A percentile compares a stretch with the other conserved stretches of the same genome.
Evolutionary conservation across 2,797 vertebrate species (phyloP).

Genomic region (Hydrocynus forskahlii): DNA sequence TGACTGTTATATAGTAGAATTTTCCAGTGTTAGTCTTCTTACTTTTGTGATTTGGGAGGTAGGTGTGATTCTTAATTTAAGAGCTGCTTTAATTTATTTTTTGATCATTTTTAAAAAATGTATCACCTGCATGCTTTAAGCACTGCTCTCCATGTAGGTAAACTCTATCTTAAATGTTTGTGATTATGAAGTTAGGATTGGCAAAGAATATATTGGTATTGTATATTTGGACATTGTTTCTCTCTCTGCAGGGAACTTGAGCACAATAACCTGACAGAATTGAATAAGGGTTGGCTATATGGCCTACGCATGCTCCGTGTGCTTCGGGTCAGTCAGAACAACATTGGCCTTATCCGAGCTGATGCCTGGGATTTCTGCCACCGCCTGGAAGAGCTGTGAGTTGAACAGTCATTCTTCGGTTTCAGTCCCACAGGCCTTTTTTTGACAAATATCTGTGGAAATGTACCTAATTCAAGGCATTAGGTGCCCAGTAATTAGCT

Average conservation of each 20-base stretch:
- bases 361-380: conserved; percentile 99
- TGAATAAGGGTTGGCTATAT: conserved; percentile 97
- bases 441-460: too few relatives aligned
- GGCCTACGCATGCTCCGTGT: conserved; percentile 89
- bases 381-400: conserved; percentile 94
- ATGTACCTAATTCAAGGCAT: neutral
- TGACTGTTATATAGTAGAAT: neutral
- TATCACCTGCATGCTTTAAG: neutral
- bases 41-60: neutral
- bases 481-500: too few relatives aligned
- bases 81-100: neutral
- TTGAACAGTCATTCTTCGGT: conserved; percentile 56
- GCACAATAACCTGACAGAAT: conserved; percentile 95
- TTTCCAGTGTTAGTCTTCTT: neutral
- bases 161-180: neutral
- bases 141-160: neutral
- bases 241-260: conserved; percentile 86
- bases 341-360: conserved; percentile 87
- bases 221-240: conserved; percentile 20
- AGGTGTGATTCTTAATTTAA: neutral
- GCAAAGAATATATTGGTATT: neutral
- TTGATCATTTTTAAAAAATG: neutral
- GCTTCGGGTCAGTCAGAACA: conserved; percentile 90
- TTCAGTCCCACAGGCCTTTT: neutral
- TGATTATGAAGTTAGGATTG: neutral